Base-by-base conservation (phyloP, 2,888 invertebrate species). In the Diaprepes abbreviatus region DNA sequence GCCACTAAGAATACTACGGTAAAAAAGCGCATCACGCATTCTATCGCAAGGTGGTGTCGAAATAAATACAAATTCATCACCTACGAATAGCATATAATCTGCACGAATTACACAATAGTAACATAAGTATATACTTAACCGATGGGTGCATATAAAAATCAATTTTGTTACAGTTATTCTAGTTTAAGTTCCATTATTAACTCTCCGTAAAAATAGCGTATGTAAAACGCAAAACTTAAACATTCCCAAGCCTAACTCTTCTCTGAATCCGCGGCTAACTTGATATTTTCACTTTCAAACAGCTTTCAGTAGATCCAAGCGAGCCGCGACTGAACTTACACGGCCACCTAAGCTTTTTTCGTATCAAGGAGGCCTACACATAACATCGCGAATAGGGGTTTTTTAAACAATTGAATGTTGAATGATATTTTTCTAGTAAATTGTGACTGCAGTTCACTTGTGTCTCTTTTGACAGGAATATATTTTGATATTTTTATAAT, bases 201-300 rank as follows among this genome's bases (percentile, higher is more conserved):
- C n/a, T n/a, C n/a, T n/a, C 28, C 28, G 4, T 36, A 36, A 36
- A 36, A 36, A 36, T 36, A 36, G 14, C 36, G 45, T 48, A 28
- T 19, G 28, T 14, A 48, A 28, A 14, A 24, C 48, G 48, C 24
- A 48, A 48, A 48, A 12, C 24, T 6, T 24, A 5, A 14, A 5
- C 48, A 48, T 21, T 48, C 48, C 48, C 28, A 28, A 48, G 10
- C 24, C 48, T 48, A 48, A 12, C 57, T 65, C 48, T 65, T 65
- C 57, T 35, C 45, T 28, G 24, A 65, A 57, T 64, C 57, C 48
- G 65, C 45, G 48, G 55, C 54, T n/a, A 24, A 33, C 54, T 43
- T 48, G 35, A 48, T 43, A 48, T 45, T 65, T 65, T 65, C 65
- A 36, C 57, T 65, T 65, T 65, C 64, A 24, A 28, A 36, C 43